Evolutionary conservation across 2,797 vertebrate genomes (phyloP), one percentile per base, ranked within the genome.

Genomic region (Rhinatrema bivittatum): DNA sequence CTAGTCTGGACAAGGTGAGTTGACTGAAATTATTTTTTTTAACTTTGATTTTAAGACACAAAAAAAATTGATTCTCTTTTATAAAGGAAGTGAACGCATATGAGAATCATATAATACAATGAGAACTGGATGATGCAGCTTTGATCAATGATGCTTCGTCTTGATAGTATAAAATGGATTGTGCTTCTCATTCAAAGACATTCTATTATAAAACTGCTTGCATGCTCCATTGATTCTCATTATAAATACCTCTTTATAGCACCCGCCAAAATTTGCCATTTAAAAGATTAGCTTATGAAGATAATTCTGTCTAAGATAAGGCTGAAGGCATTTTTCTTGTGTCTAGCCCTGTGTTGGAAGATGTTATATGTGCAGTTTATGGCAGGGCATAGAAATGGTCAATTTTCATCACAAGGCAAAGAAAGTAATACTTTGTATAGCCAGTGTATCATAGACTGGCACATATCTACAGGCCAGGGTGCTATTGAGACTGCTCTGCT

Each of bases 301-400:
- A 6, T 26, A 7, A 18, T 32, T 39, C 31, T 31, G 13, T 20
- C 3, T 31, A 10, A 9, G 27, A 10, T 7, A 10, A 30, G 0
- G 42, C 31, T 34, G n/a, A 46, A 48, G 17, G 17, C n/a, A 16
- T 8, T 35, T 12, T 37, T 43, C 15, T 25, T 42, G 16, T 38
- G 11, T 33, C 2, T 4, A 28, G 18, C 8, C 7, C 16, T 14
- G 4, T 7, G 6, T 10, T 21, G 16, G 20, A 12, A 16, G 5
- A 4, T 39, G 7, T 19, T 48, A 34, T 31, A 1, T 8, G n/a
- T 24, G n/a, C n/a, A n/a, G n/a, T n/a, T n/a, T n/a, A n/a, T n/a
- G n/a, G n/a, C n/a, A n/a, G n/a, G n/a, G n/a, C n/a, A n/a, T n/a
- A n/a, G n/a, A n/a, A n/a, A n/a, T n/a, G n/a, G n/a, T n/a, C n/a